Percentiles rank a stretch among this genome's conserved stretches.
Conservation (phyloP, 2,888 invertebrate genomes). For the Microlaimidae sp. region DNA sequence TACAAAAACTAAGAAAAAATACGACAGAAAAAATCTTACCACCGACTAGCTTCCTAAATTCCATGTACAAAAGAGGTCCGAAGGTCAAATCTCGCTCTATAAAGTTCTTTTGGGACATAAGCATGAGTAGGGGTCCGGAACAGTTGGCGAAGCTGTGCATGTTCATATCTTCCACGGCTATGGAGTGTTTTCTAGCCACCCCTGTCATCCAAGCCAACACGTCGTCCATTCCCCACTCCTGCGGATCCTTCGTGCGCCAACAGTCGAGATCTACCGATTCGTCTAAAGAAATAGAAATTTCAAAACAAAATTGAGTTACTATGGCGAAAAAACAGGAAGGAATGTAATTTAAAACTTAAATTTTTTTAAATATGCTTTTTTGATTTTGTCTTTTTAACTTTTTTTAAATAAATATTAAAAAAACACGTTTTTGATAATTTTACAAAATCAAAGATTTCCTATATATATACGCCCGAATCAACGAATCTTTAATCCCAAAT, state of each 20-base stretch:
- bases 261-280: constrained; percentile 25
- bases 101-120: constrained; percentile 28
- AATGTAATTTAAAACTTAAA: no score
- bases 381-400: no score
- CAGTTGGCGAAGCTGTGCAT: constrained; percentile 25
- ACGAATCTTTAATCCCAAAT: no score
- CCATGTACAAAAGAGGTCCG: constrained; percentile 27
- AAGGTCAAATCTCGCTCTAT: constrained; percentile 25
- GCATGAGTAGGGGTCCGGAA: constrained; percentile 24
- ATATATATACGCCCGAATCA: no score
- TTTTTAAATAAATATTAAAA: no score
- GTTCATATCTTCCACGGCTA: constrained; percentile 27
- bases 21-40: no score
- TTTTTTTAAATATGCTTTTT: no score
- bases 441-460: no score
- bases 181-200: constrained; percentile 26
- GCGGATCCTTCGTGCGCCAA: constrained; percentile 33
- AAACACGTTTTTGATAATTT: no score
- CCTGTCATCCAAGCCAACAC: constrained; percentile 33
- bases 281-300: neutral
- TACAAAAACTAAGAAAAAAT: no score
- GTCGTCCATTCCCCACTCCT: constrained; percentile 29
- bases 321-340: no score
- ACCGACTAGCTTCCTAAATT: constrained; percentile 23
- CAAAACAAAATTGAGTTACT: neutral